Conservation (phyloP, 2,888 invertebrate species). For the Napeogenes inachia region DNA sequence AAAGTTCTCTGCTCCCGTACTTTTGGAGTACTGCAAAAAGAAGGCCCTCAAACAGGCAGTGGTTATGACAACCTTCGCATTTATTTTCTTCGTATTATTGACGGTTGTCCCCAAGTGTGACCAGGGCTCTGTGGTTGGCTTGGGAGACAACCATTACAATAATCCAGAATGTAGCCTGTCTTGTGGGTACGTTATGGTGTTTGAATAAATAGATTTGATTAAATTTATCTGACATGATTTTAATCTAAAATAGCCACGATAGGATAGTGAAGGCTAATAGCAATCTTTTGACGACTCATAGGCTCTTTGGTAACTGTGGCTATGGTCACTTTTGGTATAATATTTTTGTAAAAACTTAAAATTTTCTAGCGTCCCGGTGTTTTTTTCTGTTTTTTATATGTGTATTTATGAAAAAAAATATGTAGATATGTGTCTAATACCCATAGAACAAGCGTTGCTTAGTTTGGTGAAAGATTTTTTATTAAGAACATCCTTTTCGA, state of each 20-base stretch:
- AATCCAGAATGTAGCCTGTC: constrained; percentile 33
- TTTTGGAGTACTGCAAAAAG: constrained; percentile 22
- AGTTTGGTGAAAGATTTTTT: too few relatives aligned
- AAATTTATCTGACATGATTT: background rate
- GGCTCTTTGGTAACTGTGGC: too few relatives aligned
- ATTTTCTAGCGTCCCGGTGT: too few relatives aligned
- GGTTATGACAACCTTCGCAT: constrained; percentile 11
- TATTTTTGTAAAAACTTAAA: too few relatives aligned
- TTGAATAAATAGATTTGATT: background rate
- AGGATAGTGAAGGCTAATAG: background rate
- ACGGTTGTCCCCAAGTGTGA: constrained; percentile 26
- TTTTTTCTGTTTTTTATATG: too few relatives aligned
- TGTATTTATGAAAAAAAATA: too few relatives aligned
- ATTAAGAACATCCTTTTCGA: too few relatives aligned
- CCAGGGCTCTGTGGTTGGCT: constrained; percentile 29
- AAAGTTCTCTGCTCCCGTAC: constrained; percentile 31
- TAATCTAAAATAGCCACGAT: background rate
- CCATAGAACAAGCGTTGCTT: too few relatives aligned
- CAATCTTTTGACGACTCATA: too few relatives aligned
- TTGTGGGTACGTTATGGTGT: constrained; percentile 33
- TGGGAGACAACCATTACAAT: constrained; percentile 22
- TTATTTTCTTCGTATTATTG: constrained; percentile 6
- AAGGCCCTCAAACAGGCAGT: constrained; percentile 24
- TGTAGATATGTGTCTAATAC: too few relatives aligned
- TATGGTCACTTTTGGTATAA: too few relatives aligned